Conservation (phyloP, 2,113 vertebrate genomes). For the Collichthys lucidus region DNA sequence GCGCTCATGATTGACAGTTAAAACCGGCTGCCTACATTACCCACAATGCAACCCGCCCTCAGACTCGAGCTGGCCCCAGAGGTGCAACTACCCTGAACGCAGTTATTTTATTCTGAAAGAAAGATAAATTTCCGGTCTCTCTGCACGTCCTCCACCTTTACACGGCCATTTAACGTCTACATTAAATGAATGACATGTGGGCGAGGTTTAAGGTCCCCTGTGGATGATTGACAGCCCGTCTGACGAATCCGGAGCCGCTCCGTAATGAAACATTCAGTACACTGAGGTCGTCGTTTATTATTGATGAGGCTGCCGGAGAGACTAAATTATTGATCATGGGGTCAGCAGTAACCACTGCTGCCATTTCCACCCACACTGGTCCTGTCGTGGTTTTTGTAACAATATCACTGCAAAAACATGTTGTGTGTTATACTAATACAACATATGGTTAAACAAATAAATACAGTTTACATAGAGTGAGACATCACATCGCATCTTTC, state of each 20-base stretch:
- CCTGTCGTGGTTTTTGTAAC: neutral
- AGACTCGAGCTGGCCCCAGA: too few species aligned
- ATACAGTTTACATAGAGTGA: neutral
- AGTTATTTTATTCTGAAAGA: constrained; percentile 53
- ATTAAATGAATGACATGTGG: constrained; percentile 62
- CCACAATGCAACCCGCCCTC: neutral
- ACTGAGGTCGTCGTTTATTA: constrained; percentile 69
- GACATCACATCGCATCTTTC: too few species aligned
- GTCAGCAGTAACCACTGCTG: constrained; percentile 63
- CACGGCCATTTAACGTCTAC: constrained; percentile 27
- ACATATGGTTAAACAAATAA: neutral
- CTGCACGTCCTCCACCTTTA: neutral
- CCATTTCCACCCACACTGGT: constrained; percentile 32
- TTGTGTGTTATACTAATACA: neutral
- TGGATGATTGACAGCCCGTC: constrained; percentile 36
- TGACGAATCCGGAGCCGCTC: constrained; percentile 48
- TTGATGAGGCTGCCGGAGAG: constrained; percentile 68
- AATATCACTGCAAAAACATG: neutral
- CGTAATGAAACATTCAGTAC: constrained; percentile 57
- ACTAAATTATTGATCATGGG: constrained; percentile 79
- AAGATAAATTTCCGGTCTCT: neutral
- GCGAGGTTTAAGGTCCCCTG: neutral
- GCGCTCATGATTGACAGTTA: too few species aligned
- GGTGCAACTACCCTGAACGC: too few species aligned
- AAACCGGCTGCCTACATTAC: too few species aligned